A percentile compares a stretch with the other conserved stretches of the same genome.
Conservation (phyloP, 53 echinoderm and acorn worm genomes). For the Henricia sp. region DNA sequence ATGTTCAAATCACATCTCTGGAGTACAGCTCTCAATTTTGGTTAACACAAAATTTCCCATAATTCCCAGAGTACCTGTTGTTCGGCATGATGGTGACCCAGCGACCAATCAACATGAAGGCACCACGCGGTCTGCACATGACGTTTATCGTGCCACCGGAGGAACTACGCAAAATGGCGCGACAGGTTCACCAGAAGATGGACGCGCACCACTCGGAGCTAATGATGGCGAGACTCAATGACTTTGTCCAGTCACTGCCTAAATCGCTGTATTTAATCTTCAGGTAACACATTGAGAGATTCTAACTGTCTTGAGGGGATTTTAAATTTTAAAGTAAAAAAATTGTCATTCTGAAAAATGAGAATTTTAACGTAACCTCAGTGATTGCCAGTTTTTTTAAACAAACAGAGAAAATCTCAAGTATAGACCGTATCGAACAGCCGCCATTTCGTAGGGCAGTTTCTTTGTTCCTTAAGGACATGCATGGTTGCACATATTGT, state of each 20-base stretch:
- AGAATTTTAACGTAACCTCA: too few species aligned
- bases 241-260: constrained; percentile 79
- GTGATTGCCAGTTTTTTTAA: too few species aligned
- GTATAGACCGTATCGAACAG: too few species aligned
- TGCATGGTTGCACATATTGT: too few species aligned
- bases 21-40: too few species aligned
- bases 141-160: constrained; percentile 77
- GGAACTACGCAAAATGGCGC: constrained; percentile 72
- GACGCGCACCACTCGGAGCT: constrained; percentile 63
- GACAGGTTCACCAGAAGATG: constrained; percentile 68
- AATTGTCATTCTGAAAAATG: too few species aligned
- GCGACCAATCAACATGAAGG: constrained; percentile 95
- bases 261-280: constrained; percentile 86
- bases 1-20: too few species aligned
- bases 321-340: too few species aligned
- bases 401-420: background rate
- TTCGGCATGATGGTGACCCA: constrained; percentile 97
- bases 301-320: too few species aligned
- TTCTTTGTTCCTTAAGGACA: too few species aligned
- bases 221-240: constrained; percentile 73
- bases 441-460: too few species aligned
- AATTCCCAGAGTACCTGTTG: constrained; percentile 79
- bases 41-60: background rate
- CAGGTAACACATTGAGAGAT: constrained; percentile 72
- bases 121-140: constrained; percentile 89